These are phyloP conservation scores for Hydropsyche tenuis DNA, from an alignment of 1,140 invertebrate species.

Conservation along the genomic window DNA sequence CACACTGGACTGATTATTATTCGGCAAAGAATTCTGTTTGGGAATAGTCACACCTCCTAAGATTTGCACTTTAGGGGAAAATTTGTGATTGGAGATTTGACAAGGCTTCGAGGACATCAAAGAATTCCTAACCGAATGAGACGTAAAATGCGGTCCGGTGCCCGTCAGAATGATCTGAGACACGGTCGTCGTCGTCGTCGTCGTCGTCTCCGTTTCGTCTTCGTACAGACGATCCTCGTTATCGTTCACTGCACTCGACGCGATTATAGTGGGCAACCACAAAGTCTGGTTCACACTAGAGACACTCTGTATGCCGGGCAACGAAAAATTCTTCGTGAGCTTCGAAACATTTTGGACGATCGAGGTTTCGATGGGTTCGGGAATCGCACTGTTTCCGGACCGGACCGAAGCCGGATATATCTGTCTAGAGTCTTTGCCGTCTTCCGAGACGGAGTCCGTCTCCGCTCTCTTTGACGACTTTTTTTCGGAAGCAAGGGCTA, in stretches of 20 bases:
- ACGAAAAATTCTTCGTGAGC: conserved; percentile 59
- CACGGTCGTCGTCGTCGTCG: conserved; percentile 52
- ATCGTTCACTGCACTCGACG: conserved; percentile 49
- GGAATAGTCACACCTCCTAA: conserved; percentile 42
- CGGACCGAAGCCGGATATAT: conserved; percentile 56
- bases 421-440: conserved; percentile 48
- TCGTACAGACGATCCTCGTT: conserved; percentile 54
- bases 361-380: conserved; percentile 57
- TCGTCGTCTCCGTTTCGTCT: conserved; percentile 55
- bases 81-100: conserved; percentile 26
- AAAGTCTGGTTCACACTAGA: conserved; percentile 56
- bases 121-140: conserved; percentile 23
- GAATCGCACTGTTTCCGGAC: conserved; percentile 57
- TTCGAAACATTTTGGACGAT: conserved; percentile 61
- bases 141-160: conserved; percentile 33
- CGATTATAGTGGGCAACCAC: conserved; percentile 58
- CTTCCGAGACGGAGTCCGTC: neutral
- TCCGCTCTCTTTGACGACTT: conserved; percentile 7
- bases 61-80: conserved; percentile 44
- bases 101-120: conserved; percentile 5
- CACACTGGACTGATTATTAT: neutral
- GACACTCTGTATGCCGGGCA: conserved; percentile 60
- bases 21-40: conserved; percentile 31
- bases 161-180: conserved; percentile 56
- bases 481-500: conserved; percentile 10